Evolutionary conservation across 1,140 invertebrate species (phyloP), one percentile per base, ranked within the genome.

Genomic region (Aphelinus atriplicis): DNA sequence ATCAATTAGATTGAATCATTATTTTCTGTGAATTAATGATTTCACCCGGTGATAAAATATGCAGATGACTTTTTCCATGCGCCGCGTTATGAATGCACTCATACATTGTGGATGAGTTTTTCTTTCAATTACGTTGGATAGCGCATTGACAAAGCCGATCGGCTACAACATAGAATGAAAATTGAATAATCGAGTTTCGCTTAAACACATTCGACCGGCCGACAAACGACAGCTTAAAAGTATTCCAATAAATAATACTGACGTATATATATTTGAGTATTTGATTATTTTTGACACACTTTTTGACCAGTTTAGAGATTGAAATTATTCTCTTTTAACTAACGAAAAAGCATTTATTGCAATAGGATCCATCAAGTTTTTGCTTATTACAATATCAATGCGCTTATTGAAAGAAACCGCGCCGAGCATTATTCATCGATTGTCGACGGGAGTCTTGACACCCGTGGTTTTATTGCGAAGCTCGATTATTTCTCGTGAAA

Each of bases 181-280:
- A 66, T 9, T 5, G 3, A 66, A 66, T 66, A 60, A 73, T 73
- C 53, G 71, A 73, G 47, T 73, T 73, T 66, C 64, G 46, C n/a
- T 66, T 5, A 3, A 26, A 50, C 10, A 51, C 63, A 3, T 1
- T 42, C 48, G 7, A 65, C 42, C 69, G 3, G 9, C 64, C 55
- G 70, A 72, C 51, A 72, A 72, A 63, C 43, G 60, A 63, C 43
- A 55, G 26, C 26, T 26, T 63, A 1, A 26, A 71, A 63, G 58
- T 55, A 63, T 53, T 9, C 10, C 3, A 55, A 55, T 26, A 26
- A 26, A 26, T 26, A 26, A 26, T 26, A 26, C 26, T 26, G 26
- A 26, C 26, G 26, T 26, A 26, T 26, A 26, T 26, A 26, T 26
- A 26, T 26, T 26, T 26, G 26, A 26, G 26, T 26, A 26, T 26